Conservation (phyloP, 2,797 vertebrate genomes). For the Dicrostonyx torquatus region DNA sequence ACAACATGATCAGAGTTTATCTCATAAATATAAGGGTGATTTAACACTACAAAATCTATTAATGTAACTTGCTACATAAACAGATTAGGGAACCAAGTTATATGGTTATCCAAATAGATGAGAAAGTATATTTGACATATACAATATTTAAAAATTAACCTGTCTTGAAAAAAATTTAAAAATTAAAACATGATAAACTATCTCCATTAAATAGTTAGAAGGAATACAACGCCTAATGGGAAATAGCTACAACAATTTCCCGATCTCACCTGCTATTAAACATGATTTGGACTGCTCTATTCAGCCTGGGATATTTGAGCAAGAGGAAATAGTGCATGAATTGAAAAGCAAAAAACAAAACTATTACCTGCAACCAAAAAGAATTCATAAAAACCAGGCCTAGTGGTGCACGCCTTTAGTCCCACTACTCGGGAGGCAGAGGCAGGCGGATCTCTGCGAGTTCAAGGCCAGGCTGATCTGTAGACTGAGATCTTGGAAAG, state of each 20-base stretch:
- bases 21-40: slow-evolving; percentile 12
- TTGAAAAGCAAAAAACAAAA: slow-evolving; percentile 36
- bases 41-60: slow-evolving; percentile 18
- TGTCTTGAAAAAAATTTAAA: not conserved
- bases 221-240: not conserved
- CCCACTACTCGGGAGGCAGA: too few species aligned
- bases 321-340: not conserved
- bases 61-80: not conserved
- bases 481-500: too few species aligned
- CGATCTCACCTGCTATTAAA: not conserved
- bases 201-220: not conserved
- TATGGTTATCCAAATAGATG: not conserved
- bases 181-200: not conserved
- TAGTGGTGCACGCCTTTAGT: too few species aligned
- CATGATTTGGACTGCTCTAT: not conserved
- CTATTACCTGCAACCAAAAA: slow-evolving; percentile 9
- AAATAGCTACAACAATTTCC: not conserved
- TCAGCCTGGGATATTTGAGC: not conserved
- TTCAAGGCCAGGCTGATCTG: too few species aligned
- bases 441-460: too few species aligned
- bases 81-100: slow-evolving; percentile 37
- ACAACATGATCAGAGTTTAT: not conserved
- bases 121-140: slow-evolving; percentile 35
- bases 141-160: slow-evolving; percentile 20
- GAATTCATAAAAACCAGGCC: slow-evolving; percentile 8